phyloP scores from a whole-genome alignment of 1,140 invertebrate genomes.

The Nylanderia fulva region DNA sequence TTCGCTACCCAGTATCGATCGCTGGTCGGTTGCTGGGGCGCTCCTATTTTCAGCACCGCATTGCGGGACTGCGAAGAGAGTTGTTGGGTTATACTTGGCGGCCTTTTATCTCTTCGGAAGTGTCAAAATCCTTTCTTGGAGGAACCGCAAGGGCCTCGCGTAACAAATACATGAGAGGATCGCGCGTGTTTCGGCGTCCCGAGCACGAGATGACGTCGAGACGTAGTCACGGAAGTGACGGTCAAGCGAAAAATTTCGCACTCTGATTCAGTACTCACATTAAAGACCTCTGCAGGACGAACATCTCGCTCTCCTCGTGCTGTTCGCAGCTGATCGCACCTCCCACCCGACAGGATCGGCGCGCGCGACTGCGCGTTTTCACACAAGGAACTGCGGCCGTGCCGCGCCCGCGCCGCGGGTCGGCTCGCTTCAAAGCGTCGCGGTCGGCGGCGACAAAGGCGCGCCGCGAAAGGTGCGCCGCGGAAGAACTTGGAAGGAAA shows the following conservation, averaged over 20 bases:
- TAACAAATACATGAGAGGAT: neutral
- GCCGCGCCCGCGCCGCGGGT: neutral
- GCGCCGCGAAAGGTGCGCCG: too few species aligned
- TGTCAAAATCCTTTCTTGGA: too few species aligned
- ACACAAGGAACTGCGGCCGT: neutral
- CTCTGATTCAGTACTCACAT: constrained; percentile 79
- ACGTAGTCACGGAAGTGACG: too few species aligned
- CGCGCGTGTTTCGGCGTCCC: too few species aligned
- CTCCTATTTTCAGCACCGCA: constrained; percentile 79
- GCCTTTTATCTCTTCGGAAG: constrained; percentile 28
- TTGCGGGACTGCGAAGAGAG: constrained; percentile 68
- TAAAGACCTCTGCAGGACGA: constrained; percentile 82
- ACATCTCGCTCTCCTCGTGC: constrained; percentile 79
- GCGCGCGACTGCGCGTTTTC: constrained; percentile 82
- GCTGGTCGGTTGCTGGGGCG: constrained; percentile 37
- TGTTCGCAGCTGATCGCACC: constrained; percentile 81
- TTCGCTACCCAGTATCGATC: constrained; percentile 74
- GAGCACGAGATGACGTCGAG: neutral
- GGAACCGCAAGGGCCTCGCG: neutral
- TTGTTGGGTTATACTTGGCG: constrained; percentile 71
- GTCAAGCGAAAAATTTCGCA: constrained; percentile 20
- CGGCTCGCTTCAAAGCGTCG: neutral
- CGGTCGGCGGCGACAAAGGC: too few species aligned
- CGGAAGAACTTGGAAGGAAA: too few species aligned
- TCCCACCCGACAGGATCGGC: constrained; percentile 76